Conservation (phyloP, 2,113 vertebrate genomes). For the Plectropomus leopardus region DNA sequence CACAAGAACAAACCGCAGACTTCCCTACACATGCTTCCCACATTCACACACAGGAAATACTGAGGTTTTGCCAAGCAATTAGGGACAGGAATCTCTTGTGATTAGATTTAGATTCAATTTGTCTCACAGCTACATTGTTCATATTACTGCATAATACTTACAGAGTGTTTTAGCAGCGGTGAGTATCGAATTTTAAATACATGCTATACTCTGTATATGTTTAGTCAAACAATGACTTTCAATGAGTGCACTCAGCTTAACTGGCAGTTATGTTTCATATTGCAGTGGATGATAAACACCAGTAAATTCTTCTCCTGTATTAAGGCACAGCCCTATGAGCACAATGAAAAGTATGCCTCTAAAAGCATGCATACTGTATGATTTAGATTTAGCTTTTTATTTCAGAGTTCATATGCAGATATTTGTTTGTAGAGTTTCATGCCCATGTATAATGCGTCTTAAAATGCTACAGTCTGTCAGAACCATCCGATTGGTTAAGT, state of each 20-base stretch:
- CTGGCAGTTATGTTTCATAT: not conserved
- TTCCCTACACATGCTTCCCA: not conserved
- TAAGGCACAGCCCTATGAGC: not conserved
- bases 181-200: not conserved
- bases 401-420: too few species aligned
- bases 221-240: not conserved
- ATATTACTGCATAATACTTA: not conserved
- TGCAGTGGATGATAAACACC: too few species aligned
- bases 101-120: not conserved
- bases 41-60: not conserved
- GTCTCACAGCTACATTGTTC: not conserved
- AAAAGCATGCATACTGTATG: too few species aligned
- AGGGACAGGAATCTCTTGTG: not conserved
- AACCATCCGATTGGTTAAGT: too few species aligned
- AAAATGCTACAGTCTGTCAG: too few species aligned
- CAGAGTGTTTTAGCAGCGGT: not conserved
- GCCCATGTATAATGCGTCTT: too few species aligned
- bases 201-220: not conserved
- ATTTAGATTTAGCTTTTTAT: too few species aligned
- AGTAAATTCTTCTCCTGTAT: not conserved
- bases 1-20: conserved; percentile 12
- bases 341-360: too few species aligned
- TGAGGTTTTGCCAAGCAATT: not conserved
- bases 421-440: too few species aligned
- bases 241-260: not conserved